These are phyloP conservation scores for Calephelis perditalis DNA, from an alignment of 2,888 invertebrate genomes.

Conservation along the genomic window DNA sequence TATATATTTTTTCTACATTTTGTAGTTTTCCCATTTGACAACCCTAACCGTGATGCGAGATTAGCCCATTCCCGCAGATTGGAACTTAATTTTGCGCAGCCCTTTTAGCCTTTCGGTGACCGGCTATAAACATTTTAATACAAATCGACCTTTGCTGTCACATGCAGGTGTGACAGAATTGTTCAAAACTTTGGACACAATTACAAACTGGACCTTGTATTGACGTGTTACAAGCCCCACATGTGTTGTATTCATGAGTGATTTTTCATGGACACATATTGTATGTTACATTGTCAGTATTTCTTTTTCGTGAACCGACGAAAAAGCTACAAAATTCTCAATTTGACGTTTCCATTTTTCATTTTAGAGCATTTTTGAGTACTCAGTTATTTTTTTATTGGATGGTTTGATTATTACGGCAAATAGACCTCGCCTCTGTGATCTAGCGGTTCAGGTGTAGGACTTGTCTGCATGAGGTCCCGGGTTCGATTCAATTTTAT, in stretches of 20 bases:
- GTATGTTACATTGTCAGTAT: neutral
- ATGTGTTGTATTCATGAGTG: neutral
- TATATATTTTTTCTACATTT: no score
- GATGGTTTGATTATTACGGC: no score
- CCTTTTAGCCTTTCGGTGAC: conserved; percentile 27
- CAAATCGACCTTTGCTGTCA: conserved; percentile 43
- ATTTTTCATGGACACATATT: neutral
- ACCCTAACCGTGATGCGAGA: conserved; percentile 34
- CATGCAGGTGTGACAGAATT: conserved; percentile 40
- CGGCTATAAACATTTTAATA: conserved; percentile 48
- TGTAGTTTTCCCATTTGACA: no score
- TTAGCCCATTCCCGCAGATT: conserved; percentile 46
- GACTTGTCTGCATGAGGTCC: no score
- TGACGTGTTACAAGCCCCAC: neutral
- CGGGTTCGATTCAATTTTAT: no score
- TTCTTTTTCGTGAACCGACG: neutral
- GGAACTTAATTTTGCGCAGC: conserved; percentile 45
- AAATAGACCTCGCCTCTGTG: no score
- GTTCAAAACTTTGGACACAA: conserved; percentile 24
- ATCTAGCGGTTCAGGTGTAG: no score
- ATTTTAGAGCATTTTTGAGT: no score
- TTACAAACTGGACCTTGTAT: conserved; percentile 3
- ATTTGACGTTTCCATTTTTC: no score
- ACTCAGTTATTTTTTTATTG: no score
- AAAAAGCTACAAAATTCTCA: no score